phyloP scores from a whole-genome alignment of 2,113 vertebrate genomes.

The Serinus canaria region DNA sequence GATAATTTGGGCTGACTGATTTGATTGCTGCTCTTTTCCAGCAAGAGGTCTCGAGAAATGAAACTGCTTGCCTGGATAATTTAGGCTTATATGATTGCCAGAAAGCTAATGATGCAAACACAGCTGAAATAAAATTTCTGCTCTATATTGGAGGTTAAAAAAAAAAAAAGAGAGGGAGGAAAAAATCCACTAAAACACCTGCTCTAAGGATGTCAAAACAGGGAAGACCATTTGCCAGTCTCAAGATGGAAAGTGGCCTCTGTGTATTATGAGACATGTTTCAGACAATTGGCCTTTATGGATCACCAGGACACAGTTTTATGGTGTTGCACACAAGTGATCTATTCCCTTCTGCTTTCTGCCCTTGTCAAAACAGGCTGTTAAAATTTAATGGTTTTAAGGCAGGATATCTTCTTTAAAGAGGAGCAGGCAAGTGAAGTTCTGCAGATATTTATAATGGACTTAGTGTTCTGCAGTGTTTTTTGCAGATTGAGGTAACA shows the following conservation, averaged over 20 bases:
- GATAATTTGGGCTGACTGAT: constrained; percentile 68
- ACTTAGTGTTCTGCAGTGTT: neutral
- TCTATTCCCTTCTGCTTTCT: neutral
- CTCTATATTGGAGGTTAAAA: neutral
- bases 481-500: neutral
- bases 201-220: neutral
- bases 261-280: neutral
- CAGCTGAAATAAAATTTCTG: constrained; percentile 61
- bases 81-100: constrained; percentile 63
- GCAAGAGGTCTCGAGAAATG: constrained; percentile 59
- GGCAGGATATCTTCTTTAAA: neutral
- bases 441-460: neutral
- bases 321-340: neutral
- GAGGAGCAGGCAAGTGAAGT: neutral
- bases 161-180: rapidly evolving
- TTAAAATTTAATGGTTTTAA: neutral
- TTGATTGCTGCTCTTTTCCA: constrained; percentile 61
- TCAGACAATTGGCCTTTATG: neutral
- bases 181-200: neutral
- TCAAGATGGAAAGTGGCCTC: neutral
- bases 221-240: neutral
- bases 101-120: constrained; percentile 62
- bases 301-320: neutral
- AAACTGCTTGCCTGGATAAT: constrained; percentile 65
- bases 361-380: neutral